A percentile compares a stretch with the other conserved stretches of the same genome.
phyloP scores from a whole-genome alignment of 2,888 invertebrate species.

The Gibbula magus region DNA sequence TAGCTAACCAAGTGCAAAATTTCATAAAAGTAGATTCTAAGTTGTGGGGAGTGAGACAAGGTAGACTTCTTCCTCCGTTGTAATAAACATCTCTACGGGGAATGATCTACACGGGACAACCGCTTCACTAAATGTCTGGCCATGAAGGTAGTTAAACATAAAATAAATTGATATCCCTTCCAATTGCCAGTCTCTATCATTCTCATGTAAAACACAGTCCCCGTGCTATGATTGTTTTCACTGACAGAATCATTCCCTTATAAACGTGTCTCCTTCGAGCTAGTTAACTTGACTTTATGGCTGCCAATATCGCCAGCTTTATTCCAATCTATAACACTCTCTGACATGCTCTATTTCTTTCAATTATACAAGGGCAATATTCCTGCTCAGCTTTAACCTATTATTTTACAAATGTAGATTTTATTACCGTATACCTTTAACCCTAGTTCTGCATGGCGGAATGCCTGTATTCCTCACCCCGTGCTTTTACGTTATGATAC shows the following conservation, averaged over 20 bases:
- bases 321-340: not conserved
- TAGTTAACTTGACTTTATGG: not conserved
- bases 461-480: not conserved
- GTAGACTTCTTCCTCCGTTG: too few species aligned
- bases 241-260: not conserved
- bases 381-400: not conserved
- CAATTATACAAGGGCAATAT: not conserved
- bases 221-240: too few species aligned
- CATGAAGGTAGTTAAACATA: too few species aligned
- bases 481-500: not conserved
- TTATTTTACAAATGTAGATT: constrained; percentile 5
- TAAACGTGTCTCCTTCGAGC: not conserved
- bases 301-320: not conserved
- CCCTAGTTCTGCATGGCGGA: not conserved
- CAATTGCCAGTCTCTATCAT: too few species aligned
- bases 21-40: too few species aligned
- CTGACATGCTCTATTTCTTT: constrained; percentile 7
- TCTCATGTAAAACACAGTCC: too few species aligned
- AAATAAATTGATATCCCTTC: too few species aligned
- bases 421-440: not conserved
- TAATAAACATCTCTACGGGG: too few species aligned
- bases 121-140: too few species aligned
- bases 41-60: too few species aligned
- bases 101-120: too few species aligned
- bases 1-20: too few species aligned